Evolutionary conservation across 2,797 vertebrate genomes (phyloP), one percentile per base, ranked within the genome.

Genomic region (Aratinga solstitialis): DNA sequence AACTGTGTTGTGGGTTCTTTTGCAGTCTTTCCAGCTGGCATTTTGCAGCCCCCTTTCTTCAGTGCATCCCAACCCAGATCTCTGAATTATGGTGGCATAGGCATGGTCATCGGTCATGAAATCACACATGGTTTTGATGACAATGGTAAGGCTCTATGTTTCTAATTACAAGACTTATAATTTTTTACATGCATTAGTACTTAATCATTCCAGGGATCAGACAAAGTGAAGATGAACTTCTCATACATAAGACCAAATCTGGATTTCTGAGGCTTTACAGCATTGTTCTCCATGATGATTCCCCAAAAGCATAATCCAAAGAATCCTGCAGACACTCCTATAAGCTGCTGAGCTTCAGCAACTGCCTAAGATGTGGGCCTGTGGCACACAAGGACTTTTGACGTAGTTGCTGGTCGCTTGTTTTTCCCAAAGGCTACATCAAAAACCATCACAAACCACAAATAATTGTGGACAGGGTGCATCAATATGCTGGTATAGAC

Each of bases 21-120:
- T 66, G 11, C 82, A 99, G 99, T 99, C 58, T 99, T 99, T 95
- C 99, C 99, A 16, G 99, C 99, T 26, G 99, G 99, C 26, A 99
- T 99, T 89, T 97, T 99, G 81, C 99, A 99, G 94, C 99, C 99
- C 1, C 99, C 99, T 3, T 99, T 99, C 98, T 99, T 99, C 95
- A 98, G 98, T 42, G 99, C 98, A 94, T 98, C 98, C 32, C 99
- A 99, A 97, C 94, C 99, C 82, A 98, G 97, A 61, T 99, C 99
- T 15, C 96, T 99, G 90, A 99, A 99, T 94, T 99, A 98, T 0
- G 99, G 99, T 2, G 99, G 98, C 84, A 99, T 99, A 2, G 99
- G 99, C 72, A 99, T 99, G 99, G 99, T 99, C 78, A 99, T 99
- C 38, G 99, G 99, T 89, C 99, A 99, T 1, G 99, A 99, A 98